Conservation (phyloP, 2,797 vertebrate species). For the Halcyon smyrnensis region DNA sequence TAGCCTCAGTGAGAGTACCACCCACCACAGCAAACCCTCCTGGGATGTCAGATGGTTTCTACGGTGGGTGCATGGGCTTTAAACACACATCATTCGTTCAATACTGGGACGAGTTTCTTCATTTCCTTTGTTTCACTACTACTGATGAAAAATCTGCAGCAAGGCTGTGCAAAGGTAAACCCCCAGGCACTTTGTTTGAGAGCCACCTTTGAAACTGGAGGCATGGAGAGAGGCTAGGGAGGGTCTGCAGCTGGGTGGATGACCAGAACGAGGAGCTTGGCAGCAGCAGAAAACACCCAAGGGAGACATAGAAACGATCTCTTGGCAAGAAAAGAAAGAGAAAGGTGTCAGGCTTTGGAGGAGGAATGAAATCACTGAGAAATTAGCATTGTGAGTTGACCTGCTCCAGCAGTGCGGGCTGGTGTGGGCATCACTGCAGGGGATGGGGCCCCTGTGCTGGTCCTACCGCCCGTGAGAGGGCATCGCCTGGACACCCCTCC, state of each 20-base stretch:
- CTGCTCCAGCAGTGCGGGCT: not conserved
- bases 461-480: rapidly evolving
- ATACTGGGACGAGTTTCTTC: not conserved
- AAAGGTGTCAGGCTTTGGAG: not conserved
- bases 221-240: not conserved
- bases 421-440: rapidly evolving
- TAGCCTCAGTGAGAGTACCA: not conserved
- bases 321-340: rapidly evolving
- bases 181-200: not conserved
- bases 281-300: not conserved
- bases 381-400: not conserved
- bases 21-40: not conserved
- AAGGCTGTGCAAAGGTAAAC: not conserved
- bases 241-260: not conserved
- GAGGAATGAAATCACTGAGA: not conserved
- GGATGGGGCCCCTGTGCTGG: not conserved
- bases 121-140: not conserved
- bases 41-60: not conserved
- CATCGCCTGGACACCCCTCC: rapidly evolving
- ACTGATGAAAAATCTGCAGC: not conserved
- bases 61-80: not conserved
- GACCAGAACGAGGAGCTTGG: not conserved
- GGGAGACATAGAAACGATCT: not conserved
- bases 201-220: not conserved
- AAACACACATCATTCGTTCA: rapidly evolving